These are phyloP conservation scores for Lysandra coridon DNA, from an alignment of 2,888 invertebrate species.

Conservation along the genomic window DNA sequence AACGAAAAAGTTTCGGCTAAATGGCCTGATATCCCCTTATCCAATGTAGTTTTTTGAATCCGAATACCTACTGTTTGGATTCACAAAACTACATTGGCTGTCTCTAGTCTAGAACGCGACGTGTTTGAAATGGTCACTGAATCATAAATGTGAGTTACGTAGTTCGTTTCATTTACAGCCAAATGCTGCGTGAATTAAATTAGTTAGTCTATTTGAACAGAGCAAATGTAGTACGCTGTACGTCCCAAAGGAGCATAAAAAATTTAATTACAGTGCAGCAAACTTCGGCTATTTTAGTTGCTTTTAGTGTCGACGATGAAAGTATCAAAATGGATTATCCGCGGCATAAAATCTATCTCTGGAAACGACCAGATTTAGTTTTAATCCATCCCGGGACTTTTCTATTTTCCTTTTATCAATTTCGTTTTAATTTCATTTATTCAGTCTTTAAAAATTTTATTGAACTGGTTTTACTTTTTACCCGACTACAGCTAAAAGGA, in stretches of 20 bases:
- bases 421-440: no score
- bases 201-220: background rate
- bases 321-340: background rate
- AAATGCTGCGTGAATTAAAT: background rate
- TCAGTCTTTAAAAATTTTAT: no score
- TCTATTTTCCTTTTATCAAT: no score
- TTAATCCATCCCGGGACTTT: no score
- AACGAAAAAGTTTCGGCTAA: no score
- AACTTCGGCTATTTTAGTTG: background rate
- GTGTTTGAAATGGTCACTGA: background rate
- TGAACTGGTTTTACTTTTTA: no score
- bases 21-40: no score
- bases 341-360: background rate
- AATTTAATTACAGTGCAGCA: background rate
- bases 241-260: background rate
- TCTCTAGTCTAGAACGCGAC: background rate
- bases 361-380: no score
- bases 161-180: background rate
- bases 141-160: background rate
- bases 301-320: background rate
- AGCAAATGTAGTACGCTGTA: background rate
- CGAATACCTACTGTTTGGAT: no score
- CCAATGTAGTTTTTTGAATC: no score
- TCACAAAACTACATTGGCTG: background rate
- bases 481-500: no score